Percentiles rank a stretch among this genome's conserved stretches.
phyloP scores from a whole-genome alignment of 2,888 invertebrate species.

The Ophion costatus region DNA sequence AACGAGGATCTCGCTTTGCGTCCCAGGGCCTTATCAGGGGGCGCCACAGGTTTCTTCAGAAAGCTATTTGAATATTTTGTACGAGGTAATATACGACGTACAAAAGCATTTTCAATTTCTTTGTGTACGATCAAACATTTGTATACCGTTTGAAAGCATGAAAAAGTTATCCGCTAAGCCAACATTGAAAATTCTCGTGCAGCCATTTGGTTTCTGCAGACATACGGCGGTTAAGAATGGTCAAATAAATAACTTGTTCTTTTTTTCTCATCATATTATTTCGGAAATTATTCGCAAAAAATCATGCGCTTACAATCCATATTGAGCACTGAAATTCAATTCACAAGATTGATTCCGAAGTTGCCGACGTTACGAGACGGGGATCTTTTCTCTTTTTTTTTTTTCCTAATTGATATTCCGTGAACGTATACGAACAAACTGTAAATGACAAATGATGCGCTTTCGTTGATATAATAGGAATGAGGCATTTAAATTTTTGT shows the following conservation, averaged over 20 bases:
- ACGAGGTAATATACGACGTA: too few species aligned
- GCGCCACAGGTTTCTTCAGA: too few species aligned
- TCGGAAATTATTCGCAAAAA: constrained; percentile 52
- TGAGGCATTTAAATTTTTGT: not conserved
- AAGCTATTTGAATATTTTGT: too few species aligned
- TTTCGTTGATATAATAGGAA: not conserved
- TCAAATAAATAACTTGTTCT: not conserved
- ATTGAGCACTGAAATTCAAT: constrained; percentile 36
- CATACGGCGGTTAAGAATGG: not conserved
- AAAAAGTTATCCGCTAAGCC: too few species aligned
- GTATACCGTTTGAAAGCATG: too few species aligned
- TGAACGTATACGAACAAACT: not conserved
- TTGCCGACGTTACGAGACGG: not conserved
- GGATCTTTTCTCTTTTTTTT: not conserved
- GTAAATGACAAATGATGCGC: not conserved
- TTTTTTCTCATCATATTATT: constrained; percentile 25
- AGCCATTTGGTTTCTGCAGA: too few species aligned
- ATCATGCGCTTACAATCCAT: constrained; percentile 40
- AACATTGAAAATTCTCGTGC: too few species aligned
- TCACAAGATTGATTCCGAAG: not conserved
- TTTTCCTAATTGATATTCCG: too few species aligned
- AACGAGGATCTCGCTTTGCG: too few species aligned
- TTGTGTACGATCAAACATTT: too few species aligned
- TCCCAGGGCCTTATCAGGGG: too few species aligned
- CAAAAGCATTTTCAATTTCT: too few species aligned